These are phyloP conservation scores for Lepidurus arcticus DNA, from an alignment of 1,140 invertebrate genomes.

Conservation along the genomic window DNA sequence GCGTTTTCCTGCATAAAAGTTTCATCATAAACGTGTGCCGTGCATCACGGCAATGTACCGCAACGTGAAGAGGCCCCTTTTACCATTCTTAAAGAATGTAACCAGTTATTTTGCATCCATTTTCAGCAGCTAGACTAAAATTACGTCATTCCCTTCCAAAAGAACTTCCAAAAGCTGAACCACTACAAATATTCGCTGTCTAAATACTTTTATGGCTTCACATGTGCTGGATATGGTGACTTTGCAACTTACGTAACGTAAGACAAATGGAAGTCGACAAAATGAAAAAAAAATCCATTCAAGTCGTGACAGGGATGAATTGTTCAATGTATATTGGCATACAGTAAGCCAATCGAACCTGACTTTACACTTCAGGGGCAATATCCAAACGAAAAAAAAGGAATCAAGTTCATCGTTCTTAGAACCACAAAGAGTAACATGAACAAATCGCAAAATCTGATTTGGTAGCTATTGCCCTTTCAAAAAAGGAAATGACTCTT, in stretches of 20 bases:
- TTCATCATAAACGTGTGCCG: background rate
- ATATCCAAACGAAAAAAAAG: no score
- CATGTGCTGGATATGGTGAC: background rate
- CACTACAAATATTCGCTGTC: background rate
- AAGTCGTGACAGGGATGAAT: background rate
- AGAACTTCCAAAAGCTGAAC: background rate
- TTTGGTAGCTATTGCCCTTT: no score
- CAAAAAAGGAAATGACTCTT: no score
- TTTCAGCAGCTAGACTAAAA: background rate
- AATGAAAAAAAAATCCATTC: background rate
- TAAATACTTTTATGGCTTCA: background rate
- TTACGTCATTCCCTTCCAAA: background rate
- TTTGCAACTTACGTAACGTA: background rate
- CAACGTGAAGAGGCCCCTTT: background rate
- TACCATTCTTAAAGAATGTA: background rate
- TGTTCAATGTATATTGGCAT: no score
- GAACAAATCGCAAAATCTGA: no score
- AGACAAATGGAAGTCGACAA: background rate
- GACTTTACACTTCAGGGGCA: no score
- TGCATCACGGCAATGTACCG: background rate
- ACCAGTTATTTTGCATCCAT: background rate
- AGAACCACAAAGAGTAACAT: no score
- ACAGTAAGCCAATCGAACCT: no score
- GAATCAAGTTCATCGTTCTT: no score
- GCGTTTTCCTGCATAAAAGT: background rate